Evolutionary conservation across 2,888 invertebrate species (phyloP), one percentile per base, ranked within the genome.

Genomic region (Corbicula japonica): DNA sequence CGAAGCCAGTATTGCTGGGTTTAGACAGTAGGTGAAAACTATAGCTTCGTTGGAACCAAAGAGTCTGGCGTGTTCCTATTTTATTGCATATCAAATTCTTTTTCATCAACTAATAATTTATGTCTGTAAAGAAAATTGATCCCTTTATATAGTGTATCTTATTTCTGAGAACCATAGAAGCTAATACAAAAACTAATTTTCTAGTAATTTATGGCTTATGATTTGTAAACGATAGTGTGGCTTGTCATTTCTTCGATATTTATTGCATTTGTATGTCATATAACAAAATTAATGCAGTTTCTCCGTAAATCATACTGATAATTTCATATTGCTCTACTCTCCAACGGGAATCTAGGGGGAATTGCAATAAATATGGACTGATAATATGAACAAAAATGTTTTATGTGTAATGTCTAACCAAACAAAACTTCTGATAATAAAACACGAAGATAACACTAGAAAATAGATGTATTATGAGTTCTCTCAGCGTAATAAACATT

Each of bases 231-330:
- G 68, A 80, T 80, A 77, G 66, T 44, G 66, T 54, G 50, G 71
- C 46, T 56, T 75, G 75, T 80, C 78, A 80, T 76, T 80, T 70
- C 54, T 56, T 71, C 62, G 74, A 80, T 58, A 72, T 83, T 83
- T 83, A 83, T 74, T 66, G 61, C 75, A 52, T 65, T 74, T 68
- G 54, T 61, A 68, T 66, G 76, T 69, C 80, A 77, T 83, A 80
- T 71, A 80, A 38, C 65, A 80, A 70, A 70, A 83, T 83, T 80
- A 83, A 77, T 77, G 70, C 68, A 54, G 70, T 75, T 76, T 80
- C 76, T 74, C 54, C 46, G 56, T 83, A 80, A 83, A 83, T 83
- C 79, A 77, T 75, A 83, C 74, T 80, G 80, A 69, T 77, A 80
- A 77, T 80, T 80, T 74, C 70, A 77, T 75, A 76, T 73, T 76